phyloP scores from a whole-genome alignment of 2,888 invertebrate species.

The Amorpha juglandis region DNA sequence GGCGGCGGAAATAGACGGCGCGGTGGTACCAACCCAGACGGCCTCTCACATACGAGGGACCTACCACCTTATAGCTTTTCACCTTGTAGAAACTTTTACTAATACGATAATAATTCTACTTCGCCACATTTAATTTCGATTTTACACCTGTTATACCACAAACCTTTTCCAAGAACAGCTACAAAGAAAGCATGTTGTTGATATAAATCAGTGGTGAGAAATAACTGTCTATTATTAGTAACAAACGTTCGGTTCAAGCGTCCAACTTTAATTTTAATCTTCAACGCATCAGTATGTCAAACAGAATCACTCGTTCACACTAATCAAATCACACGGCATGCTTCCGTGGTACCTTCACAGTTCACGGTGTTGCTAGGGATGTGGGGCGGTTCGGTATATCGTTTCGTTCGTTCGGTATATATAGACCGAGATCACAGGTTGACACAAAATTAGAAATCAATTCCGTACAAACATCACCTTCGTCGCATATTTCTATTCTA shows the following conservation, averaged over 20 bases:
- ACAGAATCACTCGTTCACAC: slow-evolving; percentile 63
- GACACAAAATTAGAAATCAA: too few species aligned
- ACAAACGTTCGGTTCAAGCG: slow-evolving; percentile 16
- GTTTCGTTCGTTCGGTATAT: too few species aligned
- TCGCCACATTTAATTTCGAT: not conserved
- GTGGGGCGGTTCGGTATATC: not conserved
- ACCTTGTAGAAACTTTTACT: too few species aligned
- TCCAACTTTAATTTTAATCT: slow-evolving; percentile 29
- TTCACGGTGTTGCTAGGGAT: slow-evolving; percentile 20
- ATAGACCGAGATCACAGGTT: too few species aligned
- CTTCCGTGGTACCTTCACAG: slow-evolving; percentile 61
- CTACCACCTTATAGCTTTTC: too few species aligned
- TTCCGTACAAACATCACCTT: too few species aligned
- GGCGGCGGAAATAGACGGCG: too few species aligned
- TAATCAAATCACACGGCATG: slow-evolving; percentile 63
- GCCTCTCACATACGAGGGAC: too few species aligned
- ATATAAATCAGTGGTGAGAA: slow-evolving; percentile 24
- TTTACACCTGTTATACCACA: not conserved
- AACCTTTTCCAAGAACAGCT: not conserved
- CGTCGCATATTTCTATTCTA: too few species aligned
- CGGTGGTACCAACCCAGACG: too few species aligned
- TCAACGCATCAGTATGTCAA: slow-evolving; percentile 51
- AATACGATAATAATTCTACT: too few species aligned
- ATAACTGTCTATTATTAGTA: slow-evolving; percentile 15
- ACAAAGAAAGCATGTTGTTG: not conserved